These are phyloP conservation scores for Drosophila ironensis DNA, from an alignment of 1,140 invertebrate species.

Conservation along the genomic window DNA sequence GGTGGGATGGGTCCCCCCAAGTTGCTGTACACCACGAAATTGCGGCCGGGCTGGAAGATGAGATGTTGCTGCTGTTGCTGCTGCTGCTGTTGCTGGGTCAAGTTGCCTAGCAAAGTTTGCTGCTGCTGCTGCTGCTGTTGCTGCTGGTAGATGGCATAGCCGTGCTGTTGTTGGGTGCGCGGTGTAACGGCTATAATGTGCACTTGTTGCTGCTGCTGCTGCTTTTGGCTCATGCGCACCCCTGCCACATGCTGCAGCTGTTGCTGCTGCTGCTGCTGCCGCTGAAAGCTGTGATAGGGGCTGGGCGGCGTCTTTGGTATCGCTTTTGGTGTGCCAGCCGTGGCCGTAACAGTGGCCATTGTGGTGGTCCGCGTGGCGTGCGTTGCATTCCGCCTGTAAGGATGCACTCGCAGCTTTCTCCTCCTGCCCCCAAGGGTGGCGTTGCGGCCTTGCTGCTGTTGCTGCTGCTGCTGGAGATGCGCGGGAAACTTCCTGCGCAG, in stretches of 20 bases:
- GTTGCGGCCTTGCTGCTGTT: conserved; percentile 14
- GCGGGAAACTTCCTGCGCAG: conserved; percentile 59
- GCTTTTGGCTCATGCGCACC: conserved; percentile 30
- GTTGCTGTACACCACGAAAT: conserved; percentile 73
- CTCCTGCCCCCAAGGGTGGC: conserved; percentile 43
- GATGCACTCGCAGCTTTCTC: conserved; percentile 51
- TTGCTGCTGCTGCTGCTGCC: conserved; percentile 61
- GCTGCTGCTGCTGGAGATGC: no score
- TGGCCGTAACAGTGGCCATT: conserved; percentile 46
- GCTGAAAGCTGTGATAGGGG: conserved; percentile 7
- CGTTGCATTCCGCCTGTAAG: conserved; percentile 58
- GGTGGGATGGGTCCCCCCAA: conserved; percentile 68
- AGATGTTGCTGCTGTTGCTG: conserved; percentile 64
- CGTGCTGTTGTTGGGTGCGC: conserved; percentile 37
- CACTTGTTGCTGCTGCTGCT: conserved; percentile 53
- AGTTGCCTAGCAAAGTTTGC: conserved; percentile 54
- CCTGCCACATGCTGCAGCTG: conserved; percentile 39
- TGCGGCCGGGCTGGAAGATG: conserved; percentile 64
- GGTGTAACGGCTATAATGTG: conserved; percentile 61
- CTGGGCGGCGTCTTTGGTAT: conserved; percentile 60
- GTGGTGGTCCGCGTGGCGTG: conserved; percentile 69
- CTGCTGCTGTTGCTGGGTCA: conserved; percentile 48
- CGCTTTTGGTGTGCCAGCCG: conserved; percentile 49
- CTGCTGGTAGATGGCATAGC: conserved; percentile 52
- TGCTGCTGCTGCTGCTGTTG: conserved; percentile 65